Base-by-base conservation (phyloP, 2,888 invertebrate genomes). In the Volucella bombylans region DNA sequence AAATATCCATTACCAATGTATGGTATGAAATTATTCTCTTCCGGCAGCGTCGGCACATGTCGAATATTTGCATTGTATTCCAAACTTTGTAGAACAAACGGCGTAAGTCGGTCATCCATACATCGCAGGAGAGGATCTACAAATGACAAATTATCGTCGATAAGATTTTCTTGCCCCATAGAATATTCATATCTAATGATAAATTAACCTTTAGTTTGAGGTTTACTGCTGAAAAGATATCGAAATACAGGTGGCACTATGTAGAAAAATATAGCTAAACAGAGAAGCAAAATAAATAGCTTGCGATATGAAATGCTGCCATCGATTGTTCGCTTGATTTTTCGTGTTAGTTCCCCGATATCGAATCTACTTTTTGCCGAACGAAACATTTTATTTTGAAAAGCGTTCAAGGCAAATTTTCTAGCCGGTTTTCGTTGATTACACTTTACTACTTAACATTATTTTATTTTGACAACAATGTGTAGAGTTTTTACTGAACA, bases 1-100 rank as follows among this genome's bases (percentile, higher is more conserved):
- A 96, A 92, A 79, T 94, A 92, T 1, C 96, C 96, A 91, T 96
- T 96, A 11, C 96, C 96, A 77, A 95, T 93, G 88, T 95, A 96
- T 87, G 96, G 95, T 90, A 95, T 93, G 88, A 94, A 95, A 86
- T 93, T 93, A 54, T 93, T 93, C 87, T 94, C 94, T 14, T 93
- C 92, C 4, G 93, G 91, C 47, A 92, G 88, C 6, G 92, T 92
- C 4, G 94, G 93, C 71, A 93, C 92, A 88, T 95, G 94, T 81
- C 94, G 92, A 85, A 96, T 92, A 89, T 95, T 95, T 9, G 94
- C 95, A 89, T 95, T 95, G 89, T 94, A 95, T 82, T 95, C 94
- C n/a, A 91, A 90, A 39, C 94, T 91, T 88, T 94, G 94, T 8
- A 93, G 90, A 87, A 94, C 93, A 88, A 94, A 95, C 43, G 94